These are phyloP conservation scores for Tiliacea citrago DNA, from an alignment of 2,888 invertebrate genomes.

Conservation along the genomic window DNA sequence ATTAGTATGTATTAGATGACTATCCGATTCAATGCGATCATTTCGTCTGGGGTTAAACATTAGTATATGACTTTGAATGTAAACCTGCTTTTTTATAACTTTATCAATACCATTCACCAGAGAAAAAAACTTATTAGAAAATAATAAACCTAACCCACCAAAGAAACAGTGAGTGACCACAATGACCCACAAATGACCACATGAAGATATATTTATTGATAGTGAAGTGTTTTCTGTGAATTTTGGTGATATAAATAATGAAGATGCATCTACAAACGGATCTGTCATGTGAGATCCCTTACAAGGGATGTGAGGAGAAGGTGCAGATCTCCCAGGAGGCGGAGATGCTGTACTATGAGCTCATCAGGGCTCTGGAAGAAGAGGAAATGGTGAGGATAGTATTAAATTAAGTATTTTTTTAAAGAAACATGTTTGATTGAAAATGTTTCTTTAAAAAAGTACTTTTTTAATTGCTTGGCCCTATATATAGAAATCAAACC, in stretches of 20 bases:
- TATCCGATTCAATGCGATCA: constrained; percentile 7
- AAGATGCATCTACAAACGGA: constrained; percentile 88
- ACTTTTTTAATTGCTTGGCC: too few species aligned
- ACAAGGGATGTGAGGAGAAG: constrained; percentile 82
- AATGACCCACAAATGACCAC: constrained; percentile 42
- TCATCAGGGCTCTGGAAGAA: constrained; percentile 87
- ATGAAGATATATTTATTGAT: constrained; percentile 40
- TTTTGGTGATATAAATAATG: constrained; percentile 68
- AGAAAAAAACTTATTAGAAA: constrained; percentile 22
- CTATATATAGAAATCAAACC: too few species aligned
- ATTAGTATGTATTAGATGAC: constrained; percentile 33
- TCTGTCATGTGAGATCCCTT: constrained; percentile 82
- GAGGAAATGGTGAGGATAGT: constrained; percentile 86
- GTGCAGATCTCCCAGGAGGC: constrained; percentile 88
- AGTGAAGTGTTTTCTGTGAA: constrained; percentile 64
- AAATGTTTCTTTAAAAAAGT: too few species aligned
- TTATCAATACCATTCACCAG: neutral
- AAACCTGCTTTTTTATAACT: constrained; percentile 1
- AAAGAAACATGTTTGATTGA: too few species aligned
- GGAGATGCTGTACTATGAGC: constrained; percentile 89
- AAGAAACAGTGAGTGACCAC: constrained; percentile 53
- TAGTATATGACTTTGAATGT: constrained; percentile 11
- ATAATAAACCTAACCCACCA: constrained; percentile 45
- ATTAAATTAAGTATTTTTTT: too few species aligned
- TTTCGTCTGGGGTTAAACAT: constrained; percentile 7